phyloP scores from a whole-genome alignment of 1,140 invertebrate genomes.

The Radopholus similis region DNA sequence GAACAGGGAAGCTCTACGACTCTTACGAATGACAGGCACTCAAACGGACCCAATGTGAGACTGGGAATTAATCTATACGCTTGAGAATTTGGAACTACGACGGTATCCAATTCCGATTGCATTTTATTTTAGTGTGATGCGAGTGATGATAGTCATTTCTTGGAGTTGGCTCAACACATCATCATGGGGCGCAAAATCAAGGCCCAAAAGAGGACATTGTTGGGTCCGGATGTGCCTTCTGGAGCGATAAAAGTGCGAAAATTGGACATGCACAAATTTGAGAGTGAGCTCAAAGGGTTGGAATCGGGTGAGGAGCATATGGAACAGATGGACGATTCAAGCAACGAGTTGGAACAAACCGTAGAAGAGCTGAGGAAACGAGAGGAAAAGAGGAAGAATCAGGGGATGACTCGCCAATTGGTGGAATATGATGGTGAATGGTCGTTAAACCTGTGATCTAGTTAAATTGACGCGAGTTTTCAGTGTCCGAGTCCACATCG shows the following conservation, averaged over 20 bases:
- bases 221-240: slow-evolving; percentile 2
- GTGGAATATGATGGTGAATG: too few species aligned
- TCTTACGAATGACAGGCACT: neutral
- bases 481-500: too few species aligned
- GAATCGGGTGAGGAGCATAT: neutral
- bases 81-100: too few species aligned
- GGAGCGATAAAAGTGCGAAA: neutral
- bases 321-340: too few species aligned
- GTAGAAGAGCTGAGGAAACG: neutral
- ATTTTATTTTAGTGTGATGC: neutral
- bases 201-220: neutral
- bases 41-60: neutral
- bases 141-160: neutral
- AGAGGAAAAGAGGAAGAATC: neutral
- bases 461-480: too few species aligned
- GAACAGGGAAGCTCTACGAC: neutral
- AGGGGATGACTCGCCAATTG: too few species aligned
- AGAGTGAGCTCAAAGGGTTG: neutral
- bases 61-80: too few species aligned
- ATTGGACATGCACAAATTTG: neutral
- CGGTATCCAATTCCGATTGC: neutral
- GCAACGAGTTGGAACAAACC: neutral
- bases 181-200: slow-evolving; percentile 12
- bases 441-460: too few species aligned
- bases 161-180: slow-evolving; percentile 2